Evolutionary conservation across 2,797 vertebrate species (phyloP).

Genomic region (Sebastes vulpes): DNA sequence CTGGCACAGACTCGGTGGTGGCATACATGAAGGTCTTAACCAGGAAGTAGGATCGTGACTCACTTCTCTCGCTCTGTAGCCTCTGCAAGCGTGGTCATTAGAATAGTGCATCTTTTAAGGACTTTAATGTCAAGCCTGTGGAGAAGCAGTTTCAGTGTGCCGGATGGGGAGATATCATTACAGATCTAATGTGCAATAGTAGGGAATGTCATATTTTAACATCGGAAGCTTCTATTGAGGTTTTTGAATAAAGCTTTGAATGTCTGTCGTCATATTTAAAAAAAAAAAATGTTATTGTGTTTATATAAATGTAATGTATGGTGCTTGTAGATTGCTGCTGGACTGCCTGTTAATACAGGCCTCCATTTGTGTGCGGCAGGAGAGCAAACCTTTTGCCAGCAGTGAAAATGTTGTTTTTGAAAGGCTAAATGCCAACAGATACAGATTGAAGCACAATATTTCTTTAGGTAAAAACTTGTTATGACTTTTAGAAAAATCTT

Average conservation of each 20-base stretch:
- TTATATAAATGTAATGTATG: not conserved
- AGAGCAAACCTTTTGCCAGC: not conserved
- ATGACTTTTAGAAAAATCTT: not conserved
- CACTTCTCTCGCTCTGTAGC: not conserved
- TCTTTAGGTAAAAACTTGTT: not conserved
- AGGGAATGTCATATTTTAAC: not conserved
- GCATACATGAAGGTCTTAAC: constrained; percentile 27
- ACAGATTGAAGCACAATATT: not conserved
- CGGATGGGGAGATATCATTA: not conserved
- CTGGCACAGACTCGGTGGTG: constrained; percentile 21
- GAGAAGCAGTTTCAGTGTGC: not conserved
- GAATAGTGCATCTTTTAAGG: constrained; percentile 7
- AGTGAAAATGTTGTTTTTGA: not conserved
- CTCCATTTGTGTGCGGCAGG: not conserved
- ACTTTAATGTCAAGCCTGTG: not conserved
- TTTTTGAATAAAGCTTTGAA: not conserved
- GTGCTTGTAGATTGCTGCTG: not conserved
- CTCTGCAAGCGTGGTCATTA: not conserved
- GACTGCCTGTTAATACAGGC: not conserved
- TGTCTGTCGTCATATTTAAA: too few species aligned
- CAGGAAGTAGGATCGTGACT: constrained; percentile 17
- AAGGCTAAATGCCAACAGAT: not conserved
- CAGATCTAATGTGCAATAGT: not conserved
- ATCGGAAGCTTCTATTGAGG: not conserved
- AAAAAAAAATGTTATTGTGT: not conserved